Conservation (phyloP, 92 coral and sea anemone genomes). For the Paragorgia papillata region DNA sequence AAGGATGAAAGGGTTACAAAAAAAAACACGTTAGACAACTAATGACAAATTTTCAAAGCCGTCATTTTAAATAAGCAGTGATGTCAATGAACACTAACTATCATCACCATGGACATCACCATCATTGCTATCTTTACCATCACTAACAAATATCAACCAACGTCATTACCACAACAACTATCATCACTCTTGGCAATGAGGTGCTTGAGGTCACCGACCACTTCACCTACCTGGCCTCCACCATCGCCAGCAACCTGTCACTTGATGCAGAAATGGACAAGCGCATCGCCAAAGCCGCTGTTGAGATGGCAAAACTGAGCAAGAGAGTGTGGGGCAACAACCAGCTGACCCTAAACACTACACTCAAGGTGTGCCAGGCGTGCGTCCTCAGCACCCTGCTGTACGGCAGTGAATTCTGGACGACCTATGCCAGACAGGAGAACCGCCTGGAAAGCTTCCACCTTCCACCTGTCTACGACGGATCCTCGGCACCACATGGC, state of each 20-base stretch:
- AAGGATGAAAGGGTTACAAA: no score
- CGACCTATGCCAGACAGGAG: slow-evolving; percentile 45
- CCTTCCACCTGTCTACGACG: slow-evolving; percentile 57
- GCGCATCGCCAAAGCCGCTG: slow-evolving; percentile 43
- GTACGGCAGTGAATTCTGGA: slow-evolving; percentile 39
- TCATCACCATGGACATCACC: no score
- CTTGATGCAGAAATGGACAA: slow-evolving; percentile 45
- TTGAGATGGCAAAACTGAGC: slow-evolving; percentile 18
- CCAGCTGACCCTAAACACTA: slow-evolving; percentile 30
- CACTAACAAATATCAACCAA: no score
- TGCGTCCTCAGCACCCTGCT: slow-evolving; percentile 46
- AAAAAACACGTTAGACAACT: no score
- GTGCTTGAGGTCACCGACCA: slow-evolving; percentile 38
- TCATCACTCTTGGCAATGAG: slow-evolving; percentile 11
- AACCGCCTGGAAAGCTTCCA: slow-evolving; percentile 46
- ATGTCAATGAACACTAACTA: no score
- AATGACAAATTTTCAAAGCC: no score
- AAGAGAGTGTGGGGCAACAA: slow-evolving; percentile 44
- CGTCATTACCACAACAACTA: no score
- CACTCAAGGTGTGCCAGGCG: slow-evolving; percentile 38
- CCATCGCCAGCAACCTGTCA: slow-evolving; percentile 47
- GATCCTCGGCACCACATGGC: slow-evolving; percentile 16
- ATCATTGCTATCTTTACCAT: no score
- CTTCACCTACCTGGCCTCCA: slow-evolving; percentile 55
- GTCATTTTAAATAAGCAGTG: no score